Conservation (phyloP, 1,140 invertebrate species). For the Lethrus apterus region DNA sequence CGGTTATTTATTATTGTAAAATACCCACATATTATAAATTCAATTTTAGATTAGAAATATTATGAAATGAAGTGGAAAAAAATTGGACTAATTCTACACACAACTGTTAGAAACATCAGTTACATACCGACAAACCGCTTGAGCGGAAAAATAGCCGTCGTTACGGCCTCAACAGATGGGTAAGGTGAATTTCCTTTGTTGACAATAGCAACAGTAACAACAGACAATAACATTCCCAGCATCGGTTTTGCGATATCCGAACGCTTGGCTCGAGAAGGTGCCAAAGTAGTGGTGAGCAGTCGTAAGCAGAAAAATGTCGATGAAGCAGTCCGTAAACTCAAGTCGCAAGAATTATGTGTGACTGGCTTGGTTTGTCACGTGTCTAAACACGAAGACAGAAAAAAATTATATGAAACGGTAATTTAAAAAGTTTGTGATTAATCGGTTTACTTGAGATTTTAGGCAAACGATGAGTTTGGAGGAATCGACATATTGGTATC, state of each 20-base stretch:
- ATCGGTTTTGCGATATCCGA: slow-evolving; percentile 90
- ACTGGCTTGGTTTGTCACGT: slow-evolving; percentile 83
- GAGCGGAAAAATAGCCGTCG: slow-evolving; percentile 79
- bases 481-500: slow-evolving; percentile 90
- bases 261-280: slow-evolving; percentile 80
- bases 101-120: slow-evolving; percentile 5
- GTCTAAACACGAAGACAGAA: slow-evolving; percentile 65
- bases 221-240: slow-evolving; percentile 44
- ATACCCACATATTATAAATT: no score
- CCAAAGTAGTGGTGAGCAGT: slow-evolving; percentile 86
- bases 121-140: slow-evolving; percentile 41
- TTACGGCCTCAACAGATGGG: slow-evolving; percentile 92
- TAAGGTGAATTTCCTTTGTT: slow-evolving; percentile 36
- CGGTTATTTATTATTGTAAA: no score
- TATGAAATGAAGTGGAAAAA: no score
- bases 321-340: slow-evolving; percentile 64
- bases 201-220: neutral
- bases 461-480: slow-evolving; percentile 60
- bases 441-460: slow-evolving; percentile 15
- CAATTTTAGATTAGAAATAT: no score
- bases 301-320: slow-evolving; percentile 81
- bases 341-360: slow-evolving; percentile 57
- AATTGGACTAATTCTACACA: no score
- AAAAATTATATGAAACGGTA: slow-evolving; percentile 67
- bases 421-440: no score